These are phyloP conservation scores for Oxyscelio sp. DNA, from an alignment of 2,888 invertebrate genomes.

Conservation along the genomic window DNA sequence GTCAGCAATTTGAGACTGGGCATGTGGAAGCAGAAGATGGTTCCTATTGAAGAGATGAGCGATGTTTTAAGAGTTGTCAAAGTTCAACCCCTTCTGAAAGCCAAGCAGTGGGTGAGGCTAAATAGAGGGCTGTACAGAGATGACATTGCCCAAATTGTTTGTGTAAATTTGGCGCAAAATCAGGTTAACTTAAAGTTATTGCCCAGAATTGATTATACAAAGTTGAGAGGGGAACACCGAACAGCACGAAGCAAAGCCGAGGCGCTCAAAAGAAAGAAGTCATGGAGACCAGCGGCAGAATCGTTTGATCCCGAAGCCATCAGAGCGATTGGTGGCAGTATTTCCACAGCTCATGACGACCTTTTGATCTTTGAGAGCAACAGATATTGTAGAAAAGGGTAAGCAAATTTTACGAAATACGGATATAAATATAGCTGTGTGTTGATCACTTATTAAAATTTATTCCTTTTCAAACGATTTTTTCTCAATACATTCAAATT, in stretches of 20 bases:
- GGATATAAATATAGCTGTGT: no score
- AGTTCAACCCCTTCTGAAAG: slow-evolving; percentile 97
- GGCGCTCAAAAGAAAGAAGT: not conserved
- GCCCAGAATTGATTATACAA: no score
- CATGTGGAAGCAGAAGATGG: slow-evolving; percentile 98
- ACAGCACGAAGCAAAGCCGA: not conserved
- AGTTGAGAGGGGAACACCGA: no score
- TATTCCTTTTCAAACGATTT: no score
- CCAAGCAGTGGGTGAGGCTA: slow-evolving; percentile 99
- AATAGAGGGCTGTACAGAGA: slow-evolving; percentile 97
- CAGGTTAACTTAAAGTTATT: not conserved
- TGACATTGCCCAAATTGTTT: slow-evolving; percentile 99
- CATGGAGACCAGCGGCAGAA: slow-evolving; percentile 91
- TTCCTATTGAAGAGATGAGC: slow-evolving; percentile 99
- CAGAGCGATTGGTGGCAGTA: no score
- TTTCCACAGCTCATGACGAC: slow-evolving; percentile 98
- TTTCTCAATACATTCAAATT: no score
- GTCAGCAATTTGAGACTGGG: slow-evolving; percentile 97
- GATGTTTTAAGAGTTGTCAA: slow-evolving; percentile 99
- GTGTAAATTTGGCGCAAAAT: slow-evolving; percentile 97
- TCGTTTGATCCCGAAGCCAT: slow-evolving; percentile 99
- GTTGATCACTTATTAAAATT: no score
- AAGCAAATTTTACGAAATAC: no score
- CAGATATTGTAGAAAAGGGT: slow-evolving; percentile 96
- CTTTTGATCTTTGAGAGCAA: slow-evolving; percentile 98